phyloP scores from a whole-genome alignment of 2,888 invertebrate species.

The Perizoma affinitatum region DNA sequence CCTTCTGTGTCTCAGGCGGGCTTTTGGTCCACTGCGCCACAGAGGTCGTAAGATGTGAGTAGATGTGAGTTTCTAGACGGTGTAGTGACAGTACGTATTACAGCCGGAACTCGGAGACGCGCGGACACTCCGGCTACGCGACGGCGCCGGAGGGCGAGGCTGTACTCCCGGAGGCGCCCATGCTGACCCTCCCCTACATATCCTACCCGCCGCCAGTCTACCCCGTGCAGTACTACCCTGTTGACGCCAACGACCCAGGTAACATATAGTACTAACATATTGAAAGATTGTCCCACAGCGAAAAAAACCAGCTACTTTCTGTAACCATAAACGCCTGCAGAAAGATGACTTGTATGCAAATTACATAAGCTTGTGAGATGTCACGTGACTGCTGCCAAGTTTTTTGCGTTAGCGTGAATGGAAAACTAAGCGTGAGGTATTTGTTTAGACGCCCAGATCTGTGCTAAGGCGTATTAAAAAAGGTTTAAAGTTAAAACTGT shows the following conservation, averaged over 20 bases:
- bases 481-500: no score
- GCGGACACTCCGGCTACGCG: slow-evolving; percentile 28
- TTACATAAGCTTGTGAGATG: no score
- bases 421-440: no score
- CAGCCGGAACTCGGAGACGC: slow-evolving; percentile 58
- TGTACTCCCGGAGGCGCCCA: slow-evolving; percentile 49
- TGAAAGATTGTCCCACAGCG: not conserved
- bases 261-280: not conserved
- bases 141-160: slow-evolving; percentile 27
- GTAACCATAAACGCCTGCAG: no score
- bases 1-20: no score
- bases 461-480: no score
- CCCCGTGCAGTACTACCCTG: slow-evolving; percentile 73
- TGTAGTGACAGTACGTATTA: slow-evolving; percentile 2
- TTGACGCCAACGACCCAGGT: slow-evolving; percentile 68
- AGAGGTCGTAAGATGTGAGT: not conserved
- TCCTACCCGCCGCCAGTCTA: slow-evolving; percentile 77
- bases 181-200: slow-evolving; percentile 69
- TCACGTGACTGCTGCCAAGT: no score
- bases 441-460: no score
- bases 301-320: no score
- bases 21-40: no score
- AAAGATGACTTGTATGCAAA: no score
- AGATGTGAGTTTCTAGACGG: not conserved
- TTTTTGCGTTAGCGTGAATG: no score